Evolutionary conservation across 2,113 vertebrate species (phyloP).

Genomic region (Haliaeetus leucogaster): DNA sequence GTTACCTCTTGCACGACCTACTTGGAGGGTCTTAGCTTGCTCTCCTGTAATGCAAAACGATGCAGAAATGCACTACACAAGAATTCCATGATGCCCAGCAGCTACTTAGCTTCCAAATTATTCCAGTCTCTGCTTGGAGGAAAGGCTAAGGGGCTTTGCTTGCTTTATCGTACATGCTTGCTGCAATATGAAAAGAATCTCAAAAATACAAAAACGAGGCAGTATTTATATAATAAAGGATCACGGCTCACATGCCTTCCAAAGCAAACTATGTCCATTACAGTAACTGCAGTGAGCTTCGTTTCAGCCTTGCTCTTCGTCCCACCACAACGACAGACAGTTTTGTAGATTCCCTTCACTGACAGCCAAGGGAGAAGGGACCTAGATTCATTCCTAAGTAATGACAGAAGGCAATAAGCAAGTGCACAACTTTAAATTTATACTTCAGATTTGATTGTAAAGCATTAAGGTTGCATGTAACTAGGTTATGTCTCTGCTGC

Average conservation of each 20-base stretch:
- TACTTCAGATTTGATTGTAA: constrained; percentile 46
- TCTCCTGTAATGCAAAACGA: background rate
- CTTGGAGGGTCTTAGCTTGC: background rate
- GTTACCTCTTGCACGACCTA: constrained; percentile 2
- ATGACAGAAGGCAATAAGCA: constrained; percentile 20
- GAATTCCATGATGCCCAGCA: background rate
- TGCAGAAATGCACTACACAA: background rate
- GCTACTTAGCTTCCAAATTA: background rate
- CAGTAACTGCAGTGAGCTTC: background rate
- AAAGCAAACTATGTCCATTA: background rate
- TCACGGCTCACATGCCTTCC: background rate
- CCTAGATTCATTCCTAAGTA: background rate
- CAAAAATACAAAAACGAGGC: background rate
- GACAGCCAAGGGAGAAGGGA: background rate
- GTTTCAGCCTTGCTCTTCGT: background rate
- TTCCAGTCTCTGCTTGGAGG: background rate
- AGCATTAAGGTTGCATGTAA: constrained; percentile 56
- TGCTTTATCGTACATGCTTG: background rate
- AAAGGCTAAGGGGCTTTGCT: background rate
- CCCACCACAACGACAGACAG: background rate
- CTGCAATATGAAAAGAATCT: background rate
- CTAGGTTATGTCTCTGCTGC: constrained; percentile 59
- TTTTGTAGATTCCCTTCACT: background rate
- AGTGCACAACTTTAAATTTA: constrained; percentile 25
- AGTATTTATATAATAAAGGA: background rate